These are phyloP conservation scores for Stomatorhinus ivindoensis DNA, from an alignment of 2,113 vertebrate species.

Conservation along the genomic window DNA sequence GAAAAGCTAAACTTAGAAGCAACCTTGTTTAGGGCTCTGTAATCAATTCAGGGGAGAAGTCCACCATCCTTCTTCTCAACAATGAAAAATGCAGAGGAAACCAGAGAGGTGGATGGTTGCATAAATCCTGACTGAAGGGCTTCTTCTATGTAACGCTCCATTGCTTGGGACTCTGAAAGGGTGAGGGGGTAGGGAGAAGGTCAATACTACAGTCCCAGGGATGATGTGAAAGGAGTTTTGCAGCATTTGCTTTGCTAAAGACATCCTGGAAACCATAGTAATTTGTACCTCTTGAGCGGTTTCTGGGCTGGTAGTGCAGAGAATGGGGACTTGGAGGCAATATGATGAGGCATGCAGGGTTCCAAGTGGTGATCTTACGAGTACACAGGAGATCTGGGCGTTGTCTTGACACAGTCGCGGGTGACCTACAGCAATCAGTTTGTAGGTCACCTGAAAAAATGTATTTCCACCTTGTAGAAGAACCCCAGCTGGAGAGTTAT, in stretches of 20 bases:
- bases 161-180: neutral
- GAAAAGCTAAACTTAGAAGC: neutral
- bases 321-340: neutral
- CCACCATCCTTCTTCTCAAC: neutral
- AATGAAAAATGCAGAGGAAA: neutral
- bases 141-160: neutral
- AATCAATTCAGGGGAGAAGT: neutral
- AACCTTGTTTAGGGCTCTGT: neutral
- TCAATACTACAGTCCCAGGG: neutral
- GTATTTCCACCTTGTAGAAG: neutral
- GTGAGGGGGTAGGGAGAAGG: neutral
- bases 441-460: neutral
- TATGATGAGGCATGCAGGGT: neutral
- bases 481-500: neutral
- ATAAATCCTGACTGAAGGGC: neutral
- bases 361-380: neutral
- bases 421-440: neutral
- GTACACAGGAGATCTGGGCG: too few species aligned
- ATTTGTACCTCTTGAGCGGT: neutral
- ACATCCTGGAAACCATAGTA: neutral
- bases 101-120: neutral
- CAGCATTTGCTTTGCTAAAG: neutral
- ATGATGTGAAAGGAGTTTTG: neutral
- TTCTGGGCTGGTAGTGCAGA: neutral
- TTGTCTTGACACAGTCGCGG: neutral